A percentile compares a stretch with the other conserved stretches of the same genome.
These are phyloP conservation scores for Drosophila busckii DNA, from an alignment of 1,140 invertebrate genomes.

Conservation along the genomic window DNA sequence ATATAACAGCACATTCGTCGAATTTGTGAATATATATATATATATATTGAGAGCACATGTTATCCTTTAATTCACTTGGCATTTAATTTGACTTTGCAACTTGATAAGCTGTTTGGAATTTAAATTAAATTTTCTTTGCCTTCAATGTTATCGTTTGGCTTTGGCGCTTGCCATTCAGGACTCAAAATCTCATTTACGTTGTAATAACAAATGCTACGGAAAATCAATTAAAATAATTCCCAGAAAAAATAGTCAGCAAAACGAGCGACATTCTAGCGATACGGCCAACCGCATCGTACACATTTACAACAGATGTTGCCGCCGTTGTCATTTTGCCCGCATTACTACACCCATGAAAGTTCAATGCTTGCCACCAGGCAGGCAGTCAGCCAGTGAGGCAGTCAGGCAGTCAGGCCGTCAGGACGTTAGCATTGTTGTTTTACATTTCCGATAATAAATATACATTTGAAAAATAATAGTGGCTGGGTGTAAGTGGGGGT, in stretches of 20 bases:
- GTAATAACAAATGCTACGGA: slow-evolving; percentile 57
- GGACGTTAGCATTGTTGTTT: slow-evolving; percentile 51
- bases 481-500: neutral
- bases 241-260: slow-evolving; percentile 52
- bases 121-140: no score
- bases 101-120: no score
- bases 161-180: slow-evolving; percentile 4
- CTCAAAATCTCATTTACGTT: slow-evolving; percentile 55
- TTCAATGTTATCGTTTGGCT: neutral
- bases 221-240: slow-evolving; percentile 73
- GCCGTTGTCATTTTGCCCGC: slow-evolving; percentile 51
- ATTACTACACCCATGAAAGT: no score
- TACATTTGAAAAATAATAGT: slow-evolving; percentile 68
- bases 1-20: no score
- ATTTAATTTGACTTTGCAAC: no score
- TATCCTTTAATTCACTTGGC: no score
- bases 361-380: no score
- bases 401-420: no score
- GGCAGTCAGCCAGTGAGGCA: no score
- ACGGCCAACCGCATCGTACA: slow-evolving; percentile 30
- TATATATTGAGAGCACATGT: no score
- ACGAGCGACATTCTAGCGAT: slow-evolving; percentile 14
- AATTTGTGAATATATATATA: no score
- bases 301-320: slow-evolving; percentile 52
- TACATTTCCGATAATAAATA: slow-evolving; percentile 76